phyloP scores from a whole-genome alignment of 1,140 invertebrate genomes.

The Drosophila nikananu region DNA sequence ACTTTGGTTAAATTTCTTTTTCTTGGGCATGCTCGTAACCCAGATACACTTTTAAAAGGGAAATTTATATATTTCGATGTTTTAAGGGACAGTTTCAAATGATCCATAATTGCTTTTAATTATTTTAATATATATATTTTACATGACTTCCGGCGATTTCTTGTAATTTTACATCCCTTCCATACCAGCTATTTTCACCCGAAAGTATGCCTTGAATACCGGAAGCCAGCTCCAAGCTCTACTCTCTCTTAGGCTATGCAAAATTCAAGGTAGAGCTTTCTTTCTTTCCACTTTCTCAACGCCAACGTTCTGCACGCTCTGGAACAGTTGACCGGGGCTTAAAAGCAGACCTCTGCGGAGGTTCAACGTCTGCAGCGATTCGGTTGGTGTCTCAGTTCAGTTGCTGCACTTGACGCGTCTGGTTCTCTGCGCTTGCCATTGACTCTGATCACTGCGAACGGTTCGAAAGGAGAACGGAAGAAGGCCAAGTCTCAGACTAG shows the following conservation, averaged over 20 bases:
- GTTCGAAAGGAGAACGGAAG: conserved; percentile 10
- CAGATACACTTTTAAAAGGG: too few relatives aligned
- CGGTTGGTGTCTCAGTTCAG: conserved; percentile 62
- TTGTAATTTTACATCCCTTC: background rate
- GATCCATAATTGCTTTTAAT: background rate
- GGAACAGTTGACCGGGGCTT: conserved; percentile 21
- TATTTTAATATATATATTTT: too few relatives aligned
- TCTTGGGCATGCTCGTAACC: too few relatives aligned
- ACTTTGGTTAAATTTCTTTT: too few relatives aligned
- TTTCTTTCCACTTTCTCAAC: conserved; percentile 63
- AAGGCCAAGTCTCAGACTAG: conserved; percentile 15
- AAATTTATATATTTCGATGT: too few relatives aligned
- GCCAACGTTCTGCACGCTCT: conserved; percentile 30
- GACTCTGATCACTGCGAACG: conserved; percentile 4
- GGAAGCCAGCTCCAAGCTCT: background rate
- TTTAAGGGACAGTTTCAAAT: too few relatives aligned
- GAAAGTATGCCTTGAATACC: conserved; percentile 30
- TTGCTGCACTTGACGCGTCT: conserved; percentile 75
- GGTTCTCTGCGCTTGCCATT: conserved; percentile 50
- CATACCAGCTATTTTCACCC: conserved; percentile 1
- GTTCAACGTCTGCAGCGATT: conserved; percentile 71
- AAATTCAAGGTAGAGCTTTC: conserved; percentile 62
- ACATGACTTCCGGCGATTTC: too few relatives aligned
- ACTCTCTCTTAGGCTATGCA: conserved; percentile 24
- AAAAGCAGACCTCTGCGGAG: conserved; percentile 27